Conservation (phyloP, 2,888 invertebrate genomes). For the Eremobia ochroleuca region DNA sequence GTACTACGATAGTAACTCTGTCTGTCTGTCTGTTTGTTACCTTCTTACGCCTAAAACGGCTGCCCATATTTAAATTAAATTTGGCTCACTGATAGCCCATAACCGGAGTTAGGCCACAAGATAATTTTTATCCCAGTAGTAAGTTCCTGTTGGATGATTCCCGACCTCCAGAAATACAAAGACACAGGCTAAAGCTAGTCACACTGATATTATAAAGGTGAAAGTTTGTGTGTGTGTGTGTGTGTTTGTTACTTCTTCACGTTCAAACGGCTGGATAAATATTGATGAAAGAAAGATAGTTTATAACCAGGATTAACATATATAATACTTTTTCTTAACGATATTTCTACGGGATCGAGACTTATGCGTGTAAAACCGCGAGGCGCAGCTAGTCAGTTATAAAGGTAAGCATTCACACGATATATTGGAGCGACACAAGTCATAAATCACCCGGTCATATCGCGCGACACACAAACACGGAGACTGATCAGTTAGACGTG, state of each 20-base stretch:
- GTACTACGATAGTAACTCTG: background rate
- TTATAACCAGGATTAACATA: too few relatives aligned
- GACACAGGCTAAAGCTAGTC: background rate
- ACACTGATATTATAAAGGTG: slow-evolving; percentile 8
- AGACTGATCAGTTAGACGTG: slow-evolving; percentile 42
- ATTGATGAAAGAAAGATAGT: too few relatives aligned
- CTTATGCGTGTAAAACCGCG: too few relatives aligned
- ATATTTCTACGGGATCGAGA: too few relatives aligned
- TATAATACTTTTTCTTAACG: too few relatives aligned
- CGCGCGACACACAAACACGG: slow-evolving; percentile 35
- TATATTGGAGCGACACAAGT: slow-evolving; percentile 23
- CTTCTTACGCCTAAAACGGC: background rate
- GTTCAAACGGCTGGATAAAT: too few relatives aligned
- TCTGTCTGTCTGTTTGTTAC: background rate
- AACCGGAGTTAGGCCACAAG: too few relatives aligned
- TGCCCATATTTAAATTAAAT: background rate
- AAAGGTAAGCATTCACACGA: slow-evolving; percentile 13
- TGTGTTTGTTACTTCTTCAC: too few relatives aligned
- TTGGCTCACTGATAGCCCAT: background rate
- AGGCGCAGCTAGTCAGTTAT: too few relatives aligned
- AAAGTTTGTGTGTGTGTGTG: too few relatives aligned
- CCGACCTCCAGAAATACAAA: background rate
- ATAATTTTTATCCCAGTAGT: background rate
- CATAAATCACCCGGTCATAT: slow-evolving; percentile 51
- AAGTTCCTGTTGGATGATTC: background rate